Evolutionary conservation across 2,888 invertebrate species (phyloP).

Genomic region (Drosophila paramelanica): DNA sequence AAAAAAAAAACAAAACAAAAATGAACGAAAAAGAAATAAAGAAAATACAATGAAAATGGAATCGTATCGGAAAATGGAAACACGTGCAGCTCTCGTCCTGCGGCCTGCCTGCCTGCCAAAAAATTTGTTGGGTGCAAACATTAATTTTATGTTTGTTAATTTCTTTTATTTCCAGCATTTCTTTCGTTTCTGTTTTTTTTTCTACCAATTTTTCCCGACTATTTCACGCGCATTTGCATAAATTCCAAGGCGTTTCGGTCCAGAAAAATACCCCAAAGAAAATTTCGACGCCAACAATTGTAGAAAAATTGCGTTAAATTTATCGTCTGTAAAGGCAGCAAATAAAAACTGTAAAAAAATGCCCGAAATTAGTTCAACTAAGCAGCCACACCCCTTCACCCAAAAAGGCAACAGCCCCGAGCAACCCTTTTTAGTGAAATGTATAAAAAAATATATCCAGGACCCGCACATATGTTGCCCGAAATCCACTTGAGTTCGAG

Average conservation of each 20-base stretch:
- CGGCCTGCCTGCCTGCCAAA: slow-evolving; percentile 9
- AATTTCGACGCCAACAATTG: slow-evolving; percentile 36
- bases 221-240: slow-evolving; percentile 82
- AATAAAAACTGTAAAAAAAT: slow-evolving; percentile 43
- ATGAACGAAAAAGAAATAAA: neutral
- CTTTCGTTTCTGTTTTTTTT: slow-evolving; percentile 48
- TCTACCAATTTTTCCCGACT: slow-evolving; percentile 39
- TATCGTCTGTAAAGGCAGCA: slow-evolving; percentile 69
- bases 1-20: neutral
- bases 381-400: slow-evolving; percentile 33
- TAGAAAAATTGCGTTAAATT: slow-evolving; percentile 70
- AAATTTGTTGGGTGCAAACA: slow-evolving; percentile 79
- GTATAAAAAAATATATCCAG: neutral
- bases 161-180: slow-evolving; percentile 75
- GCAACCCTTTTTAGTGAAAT: slow-evolving; percentile 56
- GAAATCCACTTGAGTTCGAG: slow-evolving; percentile 45
- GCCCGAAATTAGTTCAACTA: slow-evolving; percentile 75
- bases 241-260: slow-evolving; percentile 56
- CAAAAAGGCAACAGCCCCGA: neutral
- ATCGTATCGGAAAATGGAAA: slow-evolving; percentile 55
- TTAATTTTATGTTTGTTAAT: slow-evolving; percentile 83
- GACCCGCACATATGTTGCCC: slow-evolving; percentile 68
- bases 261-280: slow-evolving; percentile 9
- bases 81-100: slow-evolving; percentile 59
- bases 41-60: slow-evolving; percentile 15